Evolutionary conservation across 2,797 vertebrate species (phyloP), one percentile per base, ranked within the genome.

Genomic region (Halcyon smyrnensis): DNA sequence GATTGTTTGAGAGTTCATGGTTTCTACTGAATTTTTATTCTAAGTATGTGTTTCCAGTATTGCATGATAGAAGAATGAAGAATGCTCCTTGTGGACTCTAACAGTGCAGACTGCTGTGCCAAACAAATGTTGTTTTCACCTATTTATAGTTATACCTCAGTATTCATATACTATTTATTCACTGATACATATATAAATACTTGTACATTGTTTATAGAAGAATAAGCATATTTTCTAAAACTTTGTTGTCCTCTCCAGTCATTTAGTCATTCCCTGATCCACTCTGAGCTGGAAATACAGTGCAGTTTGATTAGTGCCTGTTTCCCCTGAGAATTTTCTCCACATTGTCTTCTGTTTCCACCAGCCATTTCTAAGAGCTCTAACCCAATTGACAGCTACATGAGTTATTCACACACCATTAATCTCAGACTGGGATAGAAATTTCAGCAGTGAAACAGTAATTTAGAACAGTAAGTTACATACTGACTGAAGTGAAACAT

Each of bases 341-440:
- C 46, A 43, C 25, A n/a, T 81, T 4, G 9, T 84, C 85, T 87
- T 92, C 62, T 81, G 15, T 94, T 93, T 34, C 68, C 84, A 85
- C 53, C 69, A 89, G 68, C 60, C 85, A 65, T 93, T 89, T 78
- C 81, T 48, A 56, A 83, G 75, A 86, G 62, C 78, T 92, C 27
- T 75, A 92, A 62, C 75, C 75, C 64, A 75, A 64, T 32, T 92
- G 96, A 79, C 93, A 97, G 86, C 86, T 54, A 30, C 64, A n/a
- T 32, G 54, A 93, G 87, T 94, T 94, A 93, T 81, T 94, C 92
- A 89, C 71, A 92, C 81, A 19, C 87, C 87, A 70, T 97, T 95
- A 87, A 89, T 96, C 82, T 93, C 82, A 57, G 89, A 57, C 84
- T 24, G 10, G 89, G 81, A 39, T 17, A 89, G 86, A 81, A 78